Percentiles rank a stretch among this genome's conserved stretches.
Conservation (phyloP, 1,140 invertebrate species). For the Leptinotarsa lineolata region DNA sequence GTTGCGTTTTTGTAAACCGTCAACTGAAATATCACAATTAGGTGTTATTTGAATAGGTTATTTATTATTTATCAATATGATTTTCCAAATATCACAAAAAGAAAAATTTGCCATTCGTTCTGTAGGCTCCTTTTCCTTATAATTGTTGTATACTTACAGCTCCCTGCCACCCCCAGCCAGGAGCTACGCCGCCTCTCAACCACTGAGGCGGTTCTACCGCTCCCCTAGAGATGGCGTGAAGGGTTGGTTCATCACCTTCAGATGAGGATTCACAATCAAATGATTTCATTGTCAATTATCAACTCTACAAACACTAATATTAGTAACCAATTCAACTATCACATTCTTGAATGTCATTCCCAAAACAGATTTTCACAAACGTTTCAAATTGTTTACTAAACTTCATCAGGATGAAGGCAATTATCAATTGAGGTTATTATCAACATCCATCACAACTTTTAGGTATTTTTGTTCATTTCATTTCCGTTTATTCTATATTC, state of each 20-base stretch:
- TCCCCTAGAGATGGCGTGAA: conserved; percentile 52
- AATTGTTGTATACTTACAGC: conserved; percentile 44
- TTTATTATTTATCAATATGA: too few species aligned
- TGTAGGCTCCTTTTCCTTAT: neutral
- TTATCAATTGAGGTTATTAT: too few species aligned
- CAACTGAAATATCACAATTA: too few species aligned
- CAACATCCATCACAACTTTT: too few species aligned
- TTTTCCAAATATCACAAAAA: neutral
- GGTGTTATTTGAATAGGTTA: too few species aligned
- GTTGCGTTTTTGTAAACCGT: too few species aligned
- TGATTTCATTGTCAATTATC: conserved; percentile 51
- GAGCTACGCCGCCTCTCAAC: conserved; percentile 44
- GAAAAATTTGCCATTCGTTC: neutral
- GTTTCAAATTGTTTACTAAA: too few species aligned
- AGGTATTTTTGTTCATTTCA: too few species aligned
- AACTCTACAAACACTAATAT: conserved; percentile 12
- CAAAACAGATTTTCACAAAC: too few species aligned
- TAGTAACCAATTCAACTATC: neutral
- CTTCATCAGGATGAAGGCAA: too few species aligned
- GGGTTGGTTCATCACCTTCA: conserved; percentile 53
- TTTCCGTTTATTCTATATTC: too few species aligned
- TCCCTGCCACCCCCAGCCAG: conserved; percentile 53
- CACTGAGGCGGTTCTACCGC: conserved; percentile 49
- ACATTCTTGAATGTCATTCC: neutral
- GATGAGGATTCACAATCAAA: conserved; percentile 57